Percentiles rank a stretch among this genome's conserved stretches.
phyloP scores from a whole-genome alignment of 2,113 vertebrate species.

The Pipra filicauda region DNA sequence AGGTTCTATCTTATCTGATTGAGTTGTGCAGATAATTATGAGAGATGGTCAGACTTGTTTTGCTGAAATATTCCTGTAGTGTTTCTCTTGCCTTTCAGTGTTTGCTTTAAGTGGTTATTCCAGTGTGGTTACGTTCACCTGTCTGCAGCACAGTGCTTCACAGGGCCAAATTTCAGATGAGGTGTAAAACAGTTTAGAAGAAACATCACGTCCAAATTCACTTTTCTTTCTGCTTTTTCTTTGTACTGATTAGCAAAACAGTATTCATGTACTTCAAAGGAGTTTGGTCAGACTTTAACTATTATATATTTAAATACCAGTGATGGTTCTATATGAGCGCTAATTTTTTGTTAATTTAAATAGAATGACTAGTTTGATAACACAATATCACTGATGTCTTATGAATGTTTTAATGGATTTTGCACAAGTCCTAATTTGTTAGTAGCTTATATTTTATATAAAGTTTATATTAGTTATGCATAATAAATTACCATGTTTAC shows the following conservation, averaged over 20 bases:
- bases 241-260: background rate
- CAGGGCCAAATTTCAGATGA: background rate
- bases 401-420: background rate
- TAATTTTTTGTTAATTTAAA: background rate
- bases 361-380: background rate
- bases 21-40: background rate
- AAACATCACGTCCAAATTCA: background rate
- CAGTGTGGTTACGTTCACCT: background rate
- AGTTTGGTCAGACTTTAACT: background rate
- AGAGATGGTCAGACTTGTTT: background rate
- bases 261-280: background rate
- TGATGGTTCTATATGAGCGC: background rate
- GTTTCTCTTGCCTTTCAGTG: background rate
- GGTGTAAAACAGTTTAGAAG: background rate
- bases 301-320: background rate
- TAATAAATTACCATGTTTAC: background rate
- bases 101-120: background rate
- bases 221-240: background rate
- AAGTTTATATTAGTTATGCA: background rate
- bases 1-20: background rate
- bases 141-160: background rate
- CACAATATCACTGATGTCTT: accelerated
- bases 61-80: background rate
- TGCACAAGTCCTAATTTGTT: background rate
- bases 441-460: background rate